Evolutionary conservation across 1,140 invertebrate genomes (phyloP).

Genomic region (Trissolcus basalis): DNA sequence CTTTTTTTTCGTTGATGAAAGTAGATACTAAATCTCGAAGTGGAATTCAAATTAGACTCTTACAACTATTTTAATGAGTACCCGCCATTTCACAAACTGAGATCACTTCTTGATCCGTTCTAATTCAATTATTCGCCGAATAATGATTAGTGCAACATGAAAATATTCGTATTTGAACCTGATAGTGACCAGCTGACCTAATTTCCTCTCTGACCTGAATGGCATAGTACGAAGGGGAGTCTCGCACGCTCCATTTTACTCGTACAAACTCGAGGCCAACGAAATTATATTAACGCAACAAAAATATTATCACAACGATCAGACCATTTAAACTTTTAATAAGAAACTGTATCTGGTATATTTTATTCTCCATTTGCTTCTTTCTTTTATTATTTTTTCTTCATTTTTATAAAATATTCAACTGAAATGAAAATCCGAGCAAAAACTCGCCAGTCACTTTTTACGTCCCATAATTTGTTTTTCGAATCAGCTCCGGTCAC

Average conservation of each 20-base stretch:
- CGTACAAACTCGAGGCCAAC: constrained; percentile 16
- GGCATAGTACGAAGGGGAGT: constrained; percentile 20
- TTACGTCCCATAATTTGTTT: too few relatives aligned
- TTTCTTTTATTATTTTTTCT: too few relatives aligned
- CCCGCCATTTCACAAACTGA: constrained; percentile 15
- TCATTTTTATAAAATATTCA: too few relatives aligned
- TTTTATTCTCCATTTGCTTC: background rate
- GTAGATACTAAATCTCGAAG: constrained; percentile 9
- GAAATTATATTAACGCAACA: constrained; percentile 26
- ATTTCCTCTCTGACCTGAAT: constrained; percentile 42
- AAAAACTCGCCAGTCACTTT: too few relatives aligned
- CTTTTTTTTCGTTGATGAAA: constrained; percentile 15
- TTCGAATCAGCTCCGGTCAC: too few relatives aligned
- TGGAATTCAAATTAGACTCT: constrained; percentile 35
- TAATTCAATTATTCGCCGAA: constrained; percentile 41
- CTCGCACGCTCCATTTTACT: constrained; percentile 26
- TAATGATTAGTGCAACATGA: constrained; percentile 38
- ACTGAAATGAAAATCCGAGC: too few relatives aligned
- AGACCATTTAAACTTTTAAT: constrained; percentile 8
- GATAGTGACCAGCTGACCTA: constrained; percentile 48
- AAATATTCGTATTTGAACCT: constrained; percentile 49
- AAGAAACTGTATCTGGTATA: constrained; percentile 17
- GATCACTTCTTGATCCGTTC: constrained; percentile 15
- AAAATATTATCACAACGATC: constrained; percentile 35
- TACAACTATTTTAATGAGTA: constrained; percentile 42